These are phyloP conservation scores for Pseudomyrmex gracilis DNA, from an alignment of 1,140 invertebrate species.

Conservation along the genomic window DNA sequence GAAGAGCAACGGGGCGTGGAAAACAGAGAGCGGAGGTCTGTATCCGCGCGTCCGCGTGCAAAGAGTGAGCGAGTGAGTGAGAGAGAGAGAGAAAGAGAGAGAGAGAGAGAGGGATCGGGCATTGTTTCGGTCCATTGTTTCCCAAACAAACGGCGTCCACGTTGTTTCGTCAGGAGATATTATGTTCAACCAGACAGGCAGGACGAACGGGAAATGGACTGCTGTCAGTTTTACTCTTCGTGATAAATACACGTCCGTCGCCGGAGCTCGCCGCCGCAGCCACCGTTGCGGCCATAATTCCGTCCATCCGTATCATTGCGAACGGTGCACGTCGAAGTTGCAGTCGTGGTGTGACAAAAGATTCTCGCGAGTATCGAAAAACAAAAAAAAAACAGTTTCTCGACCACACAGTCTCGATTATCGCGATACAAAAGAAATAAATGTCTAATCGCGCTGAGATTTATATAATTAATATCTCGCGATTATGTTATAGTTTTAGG, in stretches of 20 bases:
- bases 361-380: neutral
- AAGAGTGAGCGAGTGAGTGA: conserved; percentile 40
- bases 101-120: conserved; percentile 69
- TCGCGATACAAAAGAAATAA: neutral
- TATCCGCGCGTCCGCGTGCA: conserved; percentile 66
- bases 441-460: neutral
- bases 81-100: conserved; percentile 43
- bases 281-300: conserved; percentile 63
- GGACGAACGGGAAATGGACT: conserved; percentile 85
- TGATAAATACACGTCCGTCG: conserved; percentile 81
- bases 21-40: conserved; percentile 63
- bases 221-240: conserved; percentile 85
- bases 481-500: neutral
- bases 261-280: conserved; percentile 20
- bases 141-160: conserved; percentile 85
- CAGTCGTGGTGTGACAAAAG: neutral
- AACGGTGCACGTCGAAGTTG: conserved; percentile 43
- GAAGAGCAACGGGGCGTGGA: conserved; percentile 61
- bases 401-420: neutral
- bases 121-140: conserved; percentile 85
- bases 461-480: no score
- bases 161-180: conserved; percentile 84
- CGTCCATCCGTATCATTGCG: conserved; percentile 43
- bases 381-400: neutral
- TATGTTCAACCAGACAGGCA: conserved; percentile 83